Conservation (phyloP, 2,888 invertebrate species). For the Caenorhabditis sinica region DNA sequence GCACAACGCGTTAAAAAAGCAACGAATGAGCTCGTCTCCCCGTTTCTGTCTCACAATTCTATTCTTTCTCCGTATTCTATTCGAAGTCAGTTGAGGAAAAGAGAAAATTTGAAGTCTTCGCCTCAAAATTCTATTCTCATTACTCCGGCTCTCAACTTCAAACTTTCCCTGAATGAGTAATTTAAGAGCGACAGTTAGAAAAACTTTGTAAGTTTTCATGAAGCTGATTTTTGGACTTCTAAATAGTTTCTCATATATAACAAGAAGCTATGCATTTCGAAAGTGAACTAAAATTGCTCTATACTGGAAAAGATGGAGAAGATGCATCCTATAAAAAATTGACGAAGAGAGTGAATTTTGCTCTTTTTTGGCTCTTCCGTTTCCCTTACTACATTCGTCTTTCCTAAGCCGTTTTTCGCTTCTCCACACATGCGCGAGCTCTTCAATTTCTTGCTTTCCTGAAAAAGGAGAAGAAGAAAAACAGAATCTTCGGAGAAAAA, state of each 20-base stretch:
- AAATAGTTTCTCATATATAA: too few relatives aligned
- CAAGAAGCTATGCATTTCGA: conserved; percentile 13
- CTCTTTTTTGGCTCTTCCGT: conserved; percentile 45
- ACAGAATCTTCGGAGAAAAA: conserved; percentile 17
- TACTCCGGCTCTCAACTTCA: neutral
- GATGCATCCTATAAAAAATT: conserved; percentile 56
- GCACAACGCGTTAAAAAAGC: conserved; percentile 26
- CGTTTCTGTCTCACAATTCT: conserved; percentile 4
- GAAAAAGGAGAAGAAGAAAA: conserved; percentile 18
- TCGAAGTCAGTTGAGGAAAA: neutral
- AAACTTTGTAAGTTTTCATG: conserved; percentile 25
- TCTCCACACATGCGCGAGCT: conserved; percentile 27
- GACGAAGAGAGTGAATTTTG: conserved; percentile 50
- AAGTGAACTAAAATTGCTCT: conserved; percentile 37
- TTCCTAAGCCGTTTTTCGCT: conserved; percentile 28
- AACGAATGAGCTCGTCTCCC: conserved; percentile 34
- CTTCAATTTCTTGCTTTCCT: conserved; percentile 37
- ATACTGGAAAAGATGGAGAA: conserved; percentile 16
- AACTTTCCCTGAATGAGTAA: conserved; percentile 9
- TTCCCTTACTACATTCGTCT: conserved; percentile 51
- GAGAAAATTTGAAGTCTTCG: conserved; percentile 22
- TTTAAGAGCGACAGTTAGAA: conserved; percentile 30
- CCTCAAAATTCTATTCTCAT: conserved; percentile 6
- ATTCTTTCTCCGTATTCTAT: conserved; percentile 14
- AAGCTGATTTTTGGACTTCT: neutral